Conservation (phyloP, 2,888 invertebrate species). For the Cheilosia pagana region DNA sequence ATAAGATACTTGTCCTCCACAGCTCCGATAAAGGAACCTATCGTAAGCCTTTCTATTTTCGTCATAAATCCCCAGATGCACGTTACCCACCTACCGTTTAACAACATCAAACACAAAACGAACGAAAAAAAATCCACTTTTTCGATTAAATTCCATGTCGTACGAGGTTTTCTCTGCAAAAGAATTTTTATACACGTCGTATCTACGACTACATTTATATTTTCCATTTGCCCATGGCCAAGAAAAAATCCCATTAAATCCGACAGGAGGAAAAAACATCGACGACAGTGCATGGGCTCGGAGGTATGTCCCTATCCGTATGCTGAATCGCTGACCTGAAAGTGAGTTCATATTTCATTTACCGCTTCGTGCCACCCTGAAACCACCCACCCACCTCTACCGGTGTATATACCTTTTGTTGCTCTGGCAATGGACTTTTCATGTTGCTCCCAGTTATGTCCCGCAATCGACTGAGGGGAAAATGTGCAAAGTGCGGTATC, state of each 20-base stretch:
- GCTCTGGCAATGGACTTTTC: background rate
- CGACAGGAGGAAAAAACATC: slow-evolving; percentile 38
- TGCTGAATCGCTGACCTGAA: slow-evolving; percentile 47
- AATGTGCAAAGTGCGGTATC: slow-evolving; percentile 5
- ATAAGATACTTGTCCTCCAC: background rate
- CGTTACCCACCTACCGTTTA: slow-evolving; percentile 3
- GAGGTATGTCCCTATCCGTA: background rate
- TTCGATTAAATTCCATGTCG: slow-evolving; percentile 56
- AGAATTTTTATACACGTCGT: background rate
- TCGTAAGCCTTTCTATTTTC: slow-evolving; percentile 7
- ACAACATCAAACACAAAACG: slow-evolving; percentile 41
- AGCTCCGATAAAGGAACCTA: background rate
- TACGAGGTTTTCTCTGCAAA: slow-evolving; percentile 8
- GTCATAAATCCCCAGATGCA: slow-evolving; percentile 25
- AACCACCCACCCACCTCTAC: background rate
- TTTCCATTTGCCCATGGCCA: slow-evolving; percentile 43
- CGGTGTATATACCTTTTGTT: background rate
- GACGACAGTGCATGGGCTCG: slow-evolving; percentile 19
- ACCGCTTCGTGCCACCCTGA: background rate
- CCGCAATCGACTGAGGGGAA: background rate
- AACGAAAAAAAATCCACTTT: slow-evolving; percentile 14
- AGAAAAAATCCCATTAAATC: slow-evolving; percentile 51
- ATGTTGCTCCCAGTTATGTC: background rate
- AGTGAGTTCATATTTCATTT: slow-evolving; percentile 37
- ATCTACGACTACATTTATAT: background rate